Evolutionary conservation across 2,113 vertebrate species (phyloP), one percentile per base, ranked within the genome.

Genomic region (Phylloscopus trochiloides): DNA sequence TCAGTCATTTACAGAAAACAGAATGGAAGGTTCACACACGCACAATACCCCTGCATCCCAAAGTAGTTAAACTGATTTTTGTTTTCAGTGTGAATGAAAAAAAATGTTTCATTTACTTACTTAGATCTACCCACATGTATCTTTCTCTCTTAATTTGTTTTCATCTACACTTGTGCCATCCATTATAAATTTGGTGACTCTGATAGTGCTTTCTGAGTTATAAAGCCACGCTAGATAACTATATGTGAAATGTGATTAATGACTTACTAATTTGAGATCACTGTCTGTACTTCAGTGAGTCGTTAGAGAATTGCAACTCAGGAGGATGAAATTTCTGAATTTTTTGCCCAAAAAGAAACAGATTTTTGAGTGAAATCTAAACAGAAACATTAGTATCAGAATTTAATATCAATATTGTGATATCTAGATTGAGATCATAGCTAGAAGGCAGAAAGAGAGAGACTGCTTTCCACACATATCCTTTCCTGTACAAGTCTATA

Each of bases 371-470:
- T 95, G 93, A 97, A 97, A 72, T 95, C 79, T 83, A 96, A 95
- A 97, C 95, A 89, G 89, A 97, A 98, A 94, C 63, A 83, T 83
- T 96, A 82, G 91, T 94, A 97, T 97, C 85, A 90, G 86, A 94
- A 96, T 96, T 92, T 96, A 95, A 94, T 98, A 98, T 97, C 91
- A 97, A 95, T 96, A 96, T 96, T 97, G 73, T 95, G 92, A 92
- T 97, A 92, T 84, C 90, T 96, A 96, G 68, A 79, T 62, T 86
- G 75, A 79, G 88, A 74, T 94, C 91, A 88, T 96, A 85, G 81
- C 90, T 97, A 81, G 82, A 94, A 94, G 86, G 83, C 91, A 96
- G 83, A 90, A 80, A 95, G 85, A 86, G 52, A 93, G 80, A 96
- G 78, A 91, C 91, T 89, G 78, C 90, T 90, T 94, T 96, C 75